Percentiles rank a stretch among this genome's conserved stretches.
These are phyloP conservation scores for Sesia bembeciformis DNA, from an alignment of 2,888 invertebrate genomes.

Conservation along the genomic window DNA sequence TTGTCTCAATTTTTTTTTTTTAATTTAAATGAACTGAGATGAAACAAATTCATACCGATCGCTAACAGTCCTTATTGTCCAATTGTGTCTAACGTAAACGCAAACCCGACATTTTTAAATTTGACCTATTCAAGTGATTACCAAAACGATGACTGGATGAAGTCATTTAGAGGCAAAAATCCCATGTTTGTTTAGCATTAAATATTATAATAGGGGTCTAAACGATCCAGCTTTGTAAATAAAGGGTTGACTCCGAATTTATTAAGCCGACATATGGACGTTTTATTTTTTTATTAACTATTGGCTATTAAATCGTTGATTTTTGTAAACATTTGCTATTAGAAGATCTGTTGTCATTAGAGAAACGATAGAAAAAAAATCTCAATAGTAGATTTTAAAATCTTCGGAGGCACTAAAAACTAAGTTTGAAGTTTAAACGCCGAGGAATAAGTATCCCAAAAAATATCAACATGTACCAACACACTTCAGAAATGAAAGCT, in stretches of 20 bases:
- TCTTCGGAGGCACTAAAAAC: too few species aligned
- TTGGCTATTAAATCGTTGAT: conserved; percentile 34
- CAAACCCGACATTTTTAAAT: conserved; percentile 16
- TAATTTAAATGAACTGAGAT: too few species aligned
- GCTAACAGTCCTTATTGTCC: too few species aligned
- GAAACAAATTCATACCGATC: too few species aligned
- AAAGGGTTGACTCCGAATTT: conserved; percentile 61
- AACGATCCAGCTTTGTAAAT: conserved; percentile 54
- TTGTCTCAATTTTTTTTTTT: too few species aligned
- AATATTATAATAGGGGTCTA: conserved; percentile 65
- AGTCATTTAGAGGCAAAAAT: conserved; percentile 58
- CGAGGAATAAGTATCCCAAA: too few species aligned
- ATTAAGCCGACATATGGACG: conserved; percentile 47
- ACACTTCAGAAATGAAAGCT: too few species aligned
- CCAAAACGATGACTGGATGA: conserved; percentile 31
- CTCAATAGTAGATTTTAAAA: too few species aligned
- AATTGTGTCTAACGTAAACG: conserved; percentile 10
- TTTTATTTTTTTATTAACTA: conserved; percentile 26
- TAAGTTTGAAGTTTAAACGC: too few species aligned
- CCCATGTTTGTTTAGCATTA: conserved; percentile 68
- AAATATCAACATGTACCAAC: too few species aligned
- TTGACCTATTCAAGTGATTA: conserved; percentile 18
- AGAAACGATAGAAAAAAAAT: background rate
- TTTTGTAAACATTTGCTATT: conserved; percentile 27
- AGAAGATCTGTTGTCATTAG: background rate